Percentiles rank a stretch among this genome's conserved stretches.
Evolutionary conservation across 2,888 invertebrate genomes (phyloP).

Genomic region (Drosophila anceps): DNA sequence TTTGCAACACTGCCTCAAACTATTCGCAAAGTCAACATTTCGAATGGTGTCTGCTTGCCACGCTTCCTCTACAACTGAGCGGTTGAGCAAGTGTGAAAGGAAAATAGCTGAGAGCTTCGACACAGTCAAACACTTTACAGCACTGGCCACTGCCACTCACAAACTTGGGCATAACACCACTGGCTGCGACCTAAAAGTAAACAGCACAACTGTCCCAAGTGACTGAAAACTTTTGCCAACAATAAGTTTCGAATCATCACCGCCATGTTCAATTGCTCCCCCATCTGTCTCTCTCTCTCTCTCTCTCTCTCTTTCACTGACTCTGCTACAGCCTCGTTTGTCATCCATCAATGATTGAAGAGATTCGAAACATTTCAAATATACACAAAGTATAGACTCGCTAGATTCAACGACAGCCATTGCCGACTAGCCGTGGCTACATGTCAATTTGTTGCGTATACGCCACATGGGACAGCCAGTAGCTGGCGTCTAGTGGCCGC

Average conservation of each 20-base stretch:
- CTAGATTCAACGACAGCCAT: not conserved
- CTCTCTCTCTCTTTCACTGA: not conserved
- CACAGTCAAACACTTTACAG: conserved; percentile 39
- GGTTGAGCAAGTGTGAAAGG: conserved; percentile 36
- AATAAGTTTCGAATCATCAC: conserved; percentile 64
- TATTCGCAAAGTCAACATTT: conserved; percentile 72
- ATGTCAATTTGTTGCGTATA: conserved; percentile 63
- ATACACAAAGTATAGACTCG: conserved; percentile 3
- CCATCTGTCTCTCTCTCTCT: too few relatives aligned
- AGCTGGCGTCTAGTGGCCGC: conserved; percentile 9
- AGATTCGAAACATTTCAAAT: conserved; percentile 15
- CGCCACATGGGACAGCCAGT: conserved; percentile 40
- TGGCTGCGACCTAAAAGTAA: conserved; percentile 29
- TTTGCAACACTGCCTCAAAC: conserved; percentile 25
- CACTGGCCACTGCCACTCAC: conserved; percentile 36
- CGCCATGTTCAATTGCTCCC: conserved; percentile 7
- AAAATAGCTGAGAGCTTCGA: conserved; percentile 65
- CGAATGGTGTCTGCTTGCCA: conserved; percentile 49
- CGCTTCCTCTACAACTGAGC: conserved; percentile 4
- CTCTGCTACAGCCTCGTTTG: not conserved
- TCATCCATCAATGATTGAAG: conserved; percentile 23
- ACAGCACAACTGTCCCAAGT: conserved; percentile 66
- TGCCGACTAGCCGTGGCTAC: conserved; percentile 13
- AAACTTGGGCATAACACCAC: conserved; percentile 60
- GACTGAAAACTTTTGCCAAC: conserved; percentile 60